Conservation (phyloP, 1,140 invertebrate species). For the Lasioglossum albipes region DNA sequence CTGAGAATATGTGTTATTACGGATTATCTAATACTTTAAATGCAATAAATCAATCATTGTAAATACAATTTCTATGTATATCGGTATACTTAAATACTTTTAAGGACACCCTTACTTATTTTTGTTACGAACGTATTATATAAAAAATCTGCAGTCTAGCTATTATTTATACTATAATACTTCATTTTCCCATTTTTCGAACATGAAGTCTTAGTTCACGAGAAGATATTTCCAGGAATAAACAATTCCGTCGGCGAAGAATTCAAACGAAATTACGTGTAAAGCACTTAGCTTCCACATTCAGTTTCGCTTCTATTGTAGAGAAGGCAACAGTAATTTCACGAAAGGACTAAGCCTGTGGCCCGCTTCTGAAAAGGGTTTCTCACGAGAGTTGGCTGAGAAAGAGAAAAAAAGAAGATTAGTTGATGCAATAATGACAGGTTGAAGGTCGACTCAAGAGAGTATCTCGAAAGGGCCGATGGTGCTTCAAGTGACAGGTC, state of each 20-base stretch:
- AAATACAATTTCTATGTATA: too few species aligned
- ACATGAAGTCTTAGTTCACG: not conserved
- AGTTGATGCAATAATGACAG: conserved; percentile 73
- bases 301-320: not conserved
- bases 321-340: not conserved
- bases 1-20: too few species aligned
- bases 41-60: too few species aligned
- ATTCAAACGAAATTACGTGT: not conserved
- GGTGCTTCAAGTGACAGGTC: conserved; percentile 77
- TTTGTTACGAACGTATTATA: too few species aligned
- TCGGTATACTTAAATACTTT: too few species aligned
- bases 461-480: conserved; percentile 75
- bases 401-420: conserved; percentile 41
- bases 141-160: too few species aligned
- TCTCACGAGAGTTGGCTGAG: conserved; percentile 46
- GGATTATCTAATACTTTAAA: too few species aligned
- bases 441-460: conserved; percentile 66
- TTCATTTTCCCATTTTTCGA: not conserved
- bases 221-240: not conserved
- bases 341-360: not conserved
- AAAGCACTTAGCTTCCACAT: not conserved
- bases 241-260: not conserved
- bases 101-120: too few species aligned
- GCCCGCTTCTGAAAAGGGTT: conserved; percentile 44
- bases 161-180: not conserved